A percentile compares a stretch with the other conserved stretches of the same genome.
phyloP scores from a whole-genome alignment of 1,140 invertebrate species.

The Saccostrea cuccullata region DNA sequence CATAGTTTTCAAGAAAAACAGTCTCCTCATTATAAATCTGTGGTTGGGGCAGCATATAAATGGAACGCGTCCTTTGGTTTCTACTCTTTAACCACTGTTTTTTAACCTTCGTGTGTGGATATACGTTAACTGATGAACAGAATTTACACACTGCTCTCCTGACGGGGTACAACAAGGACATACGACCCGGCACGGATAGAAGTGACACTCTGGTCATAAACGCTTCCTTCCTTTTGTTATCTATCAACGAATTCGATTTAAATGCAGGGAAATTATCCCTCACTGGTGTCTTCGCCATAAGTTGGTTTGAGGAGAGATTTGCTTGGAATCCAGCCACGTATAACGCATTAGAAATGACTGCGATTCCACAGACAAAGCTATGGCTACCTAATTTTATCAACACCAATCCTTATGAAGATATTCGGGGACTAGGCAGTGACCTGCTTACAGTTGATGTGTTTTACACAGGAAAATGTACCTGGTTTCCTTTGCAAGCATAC shows the following conservation, averaged over 20 bases:
- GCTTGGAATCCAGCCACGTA: not conserved
- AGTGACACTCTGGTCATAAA: not conserved
- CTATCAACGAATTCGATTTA: slow-evolving; percentile 35
- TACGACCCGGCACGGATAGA: not conserved
- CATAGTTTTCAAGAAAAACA: too few relatives aligned
- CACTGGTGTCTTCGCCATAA: not conserved
- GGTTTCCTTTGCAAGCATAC: slow-evolving; percentile 34
- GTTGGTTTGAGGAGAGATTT: slow-evolving; percentile 26
- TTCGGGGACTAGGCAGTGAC: not conserved
- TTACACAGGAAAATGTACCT: slow-evolving; percentile 38
- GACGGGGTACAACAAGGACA: not conserved
- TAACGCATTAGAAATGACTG: not conserved
- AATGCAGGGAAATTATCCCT: not conserved
- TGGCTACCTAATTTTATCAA: slow-evolving; percentile 25
- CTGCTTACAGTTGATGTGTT: not conserved
- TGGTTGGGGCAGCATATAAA: too few relatives aligned
- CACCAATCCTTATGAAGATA: slow-evolving; percentile 22
- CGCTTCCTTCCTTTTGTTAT: not conserved
- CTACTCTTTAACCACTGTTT: not conserved
- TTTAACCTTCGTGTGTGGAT: not conserved
- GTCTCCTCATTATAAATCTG: too few relatives aligned
- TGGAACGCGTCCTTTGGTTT: too few relatives aligned
- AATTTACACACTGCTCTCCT: not conserved
- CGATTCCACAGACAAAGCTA: slow-evolving; percentile 21
- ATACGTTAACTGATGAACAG: slow-evolving; percentile 17